Base-by-base conservation (phyloP, 2,113 vertebrate genomes). In the Pongo pygmaeus region DNA sequence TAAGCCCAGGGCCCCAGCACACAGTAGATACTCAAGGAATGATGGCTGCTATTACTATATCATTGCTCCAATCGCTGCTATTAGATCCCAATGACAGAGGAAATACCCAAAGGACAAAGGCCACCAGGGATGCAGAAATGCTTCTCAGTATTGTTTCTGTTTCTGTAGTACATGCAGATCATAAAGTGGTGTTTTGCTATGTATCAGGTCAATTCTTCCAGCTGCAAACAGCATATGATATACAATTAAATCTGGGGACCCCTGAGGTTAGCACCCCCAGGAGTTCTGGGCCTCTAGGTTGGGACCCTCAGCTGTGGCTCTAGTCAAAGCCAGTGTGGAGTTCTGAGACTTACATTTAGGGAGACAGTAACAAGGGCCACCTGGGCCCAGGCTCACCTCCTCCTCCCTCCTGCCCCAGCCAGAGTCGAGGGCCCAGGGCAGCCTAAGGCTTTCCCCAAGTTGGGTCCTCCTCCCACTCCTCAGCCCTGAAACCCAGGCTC, bases 301-400 rank as follows among this genome's bases (percentile, higher is more conserved):
- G 61, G 84, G 23, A 38, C 38, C 16, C 40, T 35, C 0, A 0
- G 38, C 25, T 0, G 1, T 2, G 23, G 61, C 43, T 67, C 30
- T 46, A n/a, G 48, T 35, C n/a, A 64, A 55, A 70, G 32, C 10
- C 27, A 12, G 0, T 1, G 14, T 78, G 14, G 14, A 16, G 69
- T 85, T 46, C 55, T 89, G 52, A 17, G 8, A 0, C 11, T 32
- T 46, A 7, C 9, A 14, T 18, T 43, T 13, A 43, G 0, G 3
- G 61, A n/a, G 46, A 13, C 55, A 43, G 22, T 0, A 5, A 38
- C 2, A 32, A 30, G 30, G 32, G 30, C 20, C 59, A 46, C 16
- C 67, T 50, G 50, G 48, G 23, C 46, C 32, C 3, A 12, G 32
- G 30, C 22, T 81, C 16, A 0, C 30, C 43, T 69, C n/a, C 1